A percentile compares a stretch with the other conserved stretches of the same genome.
phyloP scores from a whole-genome alignment of 2,113 vertebrate genomes.

The Myodes glareolus region DNA sequence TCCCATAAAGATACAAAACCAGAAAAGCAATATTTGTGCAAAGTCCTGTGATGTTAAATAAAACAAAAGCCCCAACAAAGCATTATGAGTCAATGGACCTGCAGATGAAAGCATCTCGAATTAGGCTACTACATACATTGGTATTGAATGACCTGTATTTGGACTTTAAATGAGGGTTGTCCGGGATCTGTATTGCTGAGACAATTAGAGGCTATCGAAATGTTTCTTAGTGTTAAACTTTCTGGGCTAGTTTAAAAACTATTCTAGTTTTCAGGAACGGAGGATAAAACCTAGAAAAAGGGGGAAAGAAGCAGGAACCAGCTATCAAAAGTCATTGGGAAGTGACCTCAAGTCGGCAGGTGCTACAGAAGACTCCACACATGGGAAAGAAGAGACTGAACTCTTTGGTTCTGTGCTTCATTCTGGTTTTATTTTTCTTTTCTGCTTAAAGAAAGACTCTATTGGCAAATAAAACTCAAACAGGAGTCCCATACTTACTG shows the following conservation, averaged over 20 bases:
- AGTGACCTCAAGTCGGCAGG: neutral
- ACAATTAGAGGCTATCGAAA: neutral
- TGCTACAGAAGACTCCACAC: neutral
- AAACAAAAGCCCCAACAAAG: neutral
- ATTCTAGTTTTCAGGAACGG: neutral
- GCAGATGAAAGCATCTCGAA: neutral
- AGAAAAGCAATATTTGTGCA: neutral
- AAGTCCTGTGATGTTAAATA: neutral
- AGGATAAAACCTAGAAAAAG: neutral
- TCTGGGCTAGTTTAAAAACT: neutral
- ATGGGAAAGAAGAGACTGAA: neutral
- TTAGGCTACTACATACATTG: neutral
- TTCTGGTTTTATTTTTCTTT: neutral
- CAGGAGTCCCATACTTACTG: neutral
- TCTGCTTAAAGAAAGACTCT: neutral
- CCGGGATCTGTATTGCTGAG: neutral
- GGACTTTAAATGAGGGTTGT: neutral
- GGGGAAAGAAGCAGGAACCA: neutral
- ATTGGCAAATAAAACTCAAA: neutral
- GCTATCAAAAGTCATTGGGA: neutral
- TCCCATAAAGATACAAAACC: neutral
- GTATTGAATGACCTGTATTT: neutral
- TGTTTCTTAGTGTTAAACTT: neutral
- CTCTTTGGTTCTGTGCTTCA: neutral
- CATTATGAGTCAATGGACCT: neutral